Conservation (phyloP, 2,888 invertebrate species). For the Sphaerophoria taeniata region DNA sequence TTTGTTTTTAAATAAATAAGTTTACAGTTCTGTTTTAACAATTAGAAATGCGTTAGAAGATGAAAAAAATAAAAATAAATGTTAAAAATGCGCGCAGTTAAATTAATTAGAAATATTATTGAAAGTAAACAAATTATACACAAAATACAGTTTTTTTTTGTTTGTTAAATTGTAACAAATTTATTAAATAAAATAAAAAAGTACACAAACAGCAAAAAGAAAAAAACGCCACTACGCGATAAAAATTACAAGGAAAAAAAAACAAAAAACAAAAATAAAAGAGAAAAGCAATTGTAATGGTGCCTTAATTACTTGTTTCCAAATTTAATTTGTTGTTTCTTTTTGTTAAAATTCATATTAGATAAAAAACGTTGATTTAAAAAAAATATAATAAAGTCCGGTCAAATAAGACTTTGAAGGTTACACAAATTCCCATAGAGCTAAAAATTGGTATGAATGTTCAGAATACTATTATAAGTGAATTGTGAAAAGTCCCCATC, state of each 20-base stretch:
- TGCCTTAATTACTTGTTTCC: conserved; percentile 82
- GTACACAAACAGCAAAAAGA: conserved; percentile 76
- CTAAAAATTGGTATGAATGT: no score
- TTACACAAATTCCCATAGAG: no score
- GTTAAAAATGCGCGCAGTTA: conserved; percentile 43
- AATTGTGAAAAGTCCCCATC: no score
- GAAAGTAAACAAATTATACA: conserved; percentile 57
- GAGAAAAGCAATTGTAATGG: conserved; percentile 82
- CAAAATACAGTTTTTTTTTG: conserved; percentile 55
- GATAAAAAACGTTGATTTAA: conserved; percentile 28
- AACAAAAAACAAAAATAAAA: conserved; percentile 30
- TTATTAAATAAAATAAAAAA: conserved; percentile 77
- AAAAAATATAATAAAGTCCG: background rate
- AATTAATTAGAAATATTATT: conserved; percentile 29
- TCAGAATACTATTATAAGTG: no score
- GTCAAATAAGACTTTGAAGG: no score
- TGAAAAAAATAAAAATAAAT: conserved; percentile 26
- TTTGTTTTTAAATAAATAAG: conserved; percentile 52
- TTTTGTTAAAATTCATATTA: conserved; percentile 5
- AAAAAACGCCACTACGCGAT: conserved; percentile 69
- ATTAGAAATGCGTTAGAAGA: conserved; percentile 24
- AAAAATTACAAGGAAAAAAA: conserved; percentile 17
- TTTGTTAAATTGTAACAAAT: conserved; percentile 75
- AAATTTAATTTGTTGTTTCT: conserved; percentile 46
- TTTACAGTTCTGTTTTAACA: conserved; percentile 67